Evolutionary conservation across 2,113 vertebrate genomes (phyloP).

Genomic region (Crotalus helleri): DNA sequence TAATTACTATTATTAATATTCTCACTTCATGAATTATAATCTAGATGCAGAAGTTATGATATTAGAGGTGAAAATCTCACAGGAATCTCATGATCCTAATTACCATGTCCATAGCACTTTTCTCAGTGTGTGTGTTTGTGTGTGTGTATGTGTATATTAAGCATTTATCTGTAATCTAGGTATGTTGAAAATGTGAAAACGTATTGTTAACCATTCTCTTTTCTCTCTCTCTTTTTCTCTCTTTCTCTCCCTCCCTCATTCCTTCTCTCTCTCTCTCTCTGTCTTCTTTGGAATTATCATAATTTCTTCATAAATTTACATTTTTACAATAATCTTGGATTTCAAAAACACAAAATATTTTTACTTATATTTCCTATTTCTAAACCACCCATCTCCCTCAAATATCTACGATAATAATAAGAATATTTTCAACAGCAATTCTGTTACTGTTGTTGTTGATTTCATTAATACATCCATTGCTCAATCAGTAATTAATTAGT

Average conservation of each 20-base stretch:
- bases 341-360: background rate
- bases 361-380: background rate
- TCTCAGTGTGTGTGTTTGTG: no score
- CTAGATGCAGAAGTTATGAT: background rate
- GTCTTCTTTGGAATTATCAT: background rate
- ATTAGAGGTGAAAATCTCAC: background rate
- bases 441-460: background rate
- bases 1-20: background rate
- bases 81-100: background rate
- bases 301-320: background rate
- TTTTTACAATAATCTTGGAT: background rate
- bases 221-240: background rate
- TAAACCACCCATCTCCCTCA: background rate
- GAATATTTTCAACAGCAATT: background rate
- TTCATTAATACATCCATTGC: background rate
- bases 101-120: background rate
- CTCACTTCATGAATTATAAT: background rate
- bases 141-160: background rate
- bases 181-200: background rate
- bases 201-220: background rate
- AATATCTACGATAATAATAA: background rate
- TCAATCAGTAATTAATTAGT: background rate
- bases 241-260: fast-evolving
- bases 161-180: background rate
- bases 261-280: background rate